Conservation (phyloP, 1,140 invertebrate genomes). For the Scaptodrosophila lebanonensis region DNA sequence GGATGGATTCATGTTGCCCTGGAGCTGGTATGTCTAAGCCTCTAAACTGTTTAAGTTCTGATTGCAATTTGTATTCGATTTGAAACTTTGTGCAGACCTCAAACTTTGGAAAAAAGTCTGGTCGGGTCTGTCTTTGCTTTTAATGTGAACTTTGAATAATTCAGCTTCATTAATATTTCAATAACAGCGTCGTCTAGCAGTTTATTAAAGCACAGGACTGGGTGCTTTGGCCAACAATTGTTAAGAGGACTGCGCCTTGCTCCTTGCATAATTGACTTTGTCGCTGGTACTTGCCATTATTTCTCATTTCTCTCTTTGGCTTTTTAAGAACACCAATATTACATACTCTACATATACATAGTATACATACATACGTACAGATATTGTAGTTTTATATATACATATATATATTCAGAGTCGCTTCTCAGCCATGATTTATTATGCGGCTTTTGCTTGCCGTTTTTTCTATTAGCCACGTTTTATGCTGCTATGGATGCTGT, state of each 20-base stretch:
- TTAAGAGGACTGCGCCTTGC: conserved; percentile 31
- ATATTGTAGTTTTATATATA: too few species aligned
- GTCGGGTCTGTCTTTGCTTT: too few species aligned
- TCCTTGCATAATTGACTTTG: conserved; percentile 71
- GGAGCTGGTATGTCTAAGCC: conserved; percentile 32
- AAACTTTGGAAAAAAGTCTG: conserved; percentile 63
- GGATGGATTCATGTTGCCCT: background rate
- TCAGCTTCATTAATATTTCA: conserved; percentile 71
- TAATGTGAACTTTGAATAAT: conserved; percentile 49
- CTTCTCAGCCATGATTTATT: conserved; percentile 42
- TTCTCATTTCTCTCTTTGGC: conserved; percentile 39
- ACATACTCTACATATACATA: too few species aligned
- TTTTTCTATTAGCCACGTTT: conserved; percentile 47
- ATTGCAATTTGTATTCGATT: conserved; percentile 70
- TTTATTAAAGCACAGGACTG: conserved; percentile 48
- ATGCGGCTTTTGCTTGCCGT: conserved; percentile 36
- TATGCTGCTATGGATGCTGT: conserved; percentile 33
- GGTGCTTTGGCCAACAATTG: conserved; percentile 4
- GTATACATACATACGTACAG: too few species aligned
- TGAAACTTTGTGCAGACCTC: conserved; percentile 14
- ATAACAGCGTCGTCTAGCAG: conserved; percentile 51
- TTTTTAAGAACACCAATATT: conserved; percentile 53
- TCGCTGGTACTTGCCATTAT: conserved; percentile 59
- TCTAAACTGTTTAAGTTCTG: conserved; percentile 73
- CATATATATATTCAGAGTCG: too few species aligned